Evolutionary conservation across 2,113 vertebrate species (phyloP).

Genomic region (Benitochromis conjunctus): DNA sequence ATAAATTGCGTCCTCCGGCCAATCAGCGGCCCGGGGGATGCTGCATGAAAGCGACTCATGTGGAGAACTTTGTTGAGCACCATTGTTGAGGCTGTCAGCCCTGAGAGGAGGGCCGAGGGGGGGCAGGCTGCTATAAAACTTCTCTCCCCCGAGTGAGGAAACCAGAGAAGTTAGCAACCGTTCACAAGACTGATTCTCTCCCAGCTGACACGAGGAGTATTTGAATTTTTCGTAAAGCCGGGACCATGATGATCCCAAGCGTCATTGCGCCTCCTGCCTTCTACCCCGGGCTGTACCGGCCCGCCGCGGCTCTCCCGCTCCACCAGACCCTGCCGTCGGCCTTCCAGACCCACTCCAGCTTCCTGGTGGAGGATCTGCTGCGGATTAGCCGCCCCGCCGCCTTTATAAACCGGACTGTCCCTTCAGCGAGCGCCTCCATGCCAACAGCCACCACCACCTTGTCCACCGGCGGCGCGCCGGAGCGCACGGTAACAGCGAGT

Average conservation of each 20-base stretch:
- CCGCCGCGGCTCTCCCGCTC: slow-evolving; percentile 82
- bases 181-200: slow-evolving; percentile 44
- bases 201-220: slow-evolving; percentile 48
- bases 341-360: slow-evolving; percentile 85
- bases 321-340: slow-evolving; percentile 82
- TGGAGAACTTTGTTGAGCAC: slow-evolving; percentile 92
- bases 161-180: slow-evolving; percentile 59
- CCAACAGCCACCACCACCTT: slow-evolving; percentile 67
- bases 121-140: slow-evolving; percentile 85
- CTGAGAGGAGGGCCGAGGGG: slow-evolving; percentile 71
- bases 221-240: slow-evolving; percentile 3
- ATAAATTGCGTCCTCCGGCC: slow-evolving; percentile 87
- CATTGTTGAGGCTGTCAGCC: slow-evolving; percentile 92
- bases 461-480: slow-evolving; percentile 63
- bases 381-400: slow-evolving; percentile 84
- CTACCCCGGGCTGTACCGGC: slow-evolving; percentile 88
- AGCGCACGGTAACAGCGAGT: slow-evolving; percentile 50
- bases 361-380: slow-evolving; percentile 93
- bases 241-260: slow-evolving; percentile 94
- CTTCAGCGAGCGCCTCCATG: slow-evolving; percentile 68
- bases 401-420: slow-evolving; percentile 76
- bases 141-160: slow-evolving; percentile 54
- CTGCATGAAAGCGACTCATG: slow-evolving; percentile 86
- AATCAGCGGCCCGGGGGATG: slow-evolving; percentile 80
- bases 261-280: slow-evolving; percentile 86